Evolutionary conservation across 64 coral and sea anemone species (phyloP), one percentile per base, ranked within the genome.

Genomic region (Platygyra sinensis): DNA sequence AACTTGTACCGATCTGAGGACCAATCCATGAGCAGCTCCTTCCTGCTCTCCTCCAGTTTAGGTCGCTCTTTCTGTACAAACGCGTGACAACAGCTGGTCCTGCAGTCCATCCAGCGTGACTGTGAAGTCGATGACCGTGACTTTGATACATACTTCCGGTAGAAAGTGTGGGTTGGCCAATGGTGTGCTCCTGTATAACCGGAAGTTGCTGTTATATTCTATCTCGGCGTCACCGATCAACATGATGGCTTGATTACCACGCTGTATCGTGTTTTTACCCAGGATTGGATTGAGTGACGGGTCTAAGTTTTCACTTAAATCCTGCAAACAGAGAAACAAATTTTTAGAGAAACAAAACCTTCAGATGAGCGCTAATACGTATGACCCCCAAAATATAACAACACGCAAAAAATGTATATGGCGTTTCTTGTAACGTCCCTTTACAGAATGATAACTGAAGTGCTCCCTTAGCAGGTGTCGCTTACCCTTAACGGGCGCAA

Each of bases 51-150:
- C 82, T 99, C 97, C 14, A 99, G 65, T 52, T 99, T 80, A 17
- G 94, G 88, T 65, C 85, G 91, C 80, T 99, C 97, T 30, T 93
- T 84, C 20, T 87, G 86, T 1, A 99, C 97, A 2, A n/a, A 94
- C 91, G 63, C 91, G 94, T 91, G 97, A 99, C 91, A 99, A 52
- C 57, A 99, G 62, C 88, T 99, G 97, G 82, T 99, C 97, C 77
- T 99, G 94, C 72, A 99, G 89, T 61, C 97, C 96, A 74, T 99
- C 97, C 42, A 96, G 67, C 88, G 97, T 99, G 78, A 99, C 94
- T 57, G 94, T 96, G 77, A 99, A 99, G 54, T 96, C 91, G 73
- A 99, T 96, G 20, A 99, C 77, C 14, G 97, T 94, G 51, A 95
- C 94, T 75, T 94, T 93, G 33, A 96, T 99, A 46, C 94, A 99